Conservation (phyloP, 2,888 invertebrate species). For the Erebia aethiops region DNA sequence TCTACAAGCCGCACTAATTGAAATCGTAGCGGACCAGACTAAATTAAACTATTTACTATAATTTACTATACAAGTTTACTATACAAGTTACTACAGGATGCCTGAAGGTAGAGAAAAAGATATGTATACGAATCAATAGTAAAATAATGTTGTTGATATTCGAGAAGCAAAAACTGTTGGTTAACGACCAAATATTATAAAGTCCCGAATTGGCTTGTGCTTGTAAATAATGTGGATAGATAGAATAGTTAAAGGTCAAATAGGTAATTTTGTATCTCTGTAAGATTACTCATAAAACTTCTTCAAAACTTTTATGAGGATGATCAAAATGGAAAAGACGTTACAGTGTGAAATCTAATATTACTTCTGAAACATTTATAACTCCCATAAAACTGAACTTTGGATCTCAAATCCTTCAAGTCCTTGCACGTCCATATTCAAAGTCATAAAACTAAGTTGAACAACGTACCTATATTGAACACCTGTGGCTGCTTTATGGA, state of each 20-base stretch:
- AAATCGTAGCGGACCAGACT: conserved; percentile 10
- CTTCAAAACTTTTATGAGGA: too few relatives aligned
- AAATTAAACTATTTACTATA: neutral
- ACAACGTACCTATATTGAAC: conserved; percentile 20
- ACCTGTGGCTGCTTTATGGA: conserved; percentile 21
- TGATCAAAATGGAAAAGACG: neutral
- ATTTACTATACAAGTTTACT: too few relatives aligned
- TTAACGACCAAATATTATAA: too few relatives aligned
- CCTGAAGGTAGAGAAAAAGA: too few relatives aligned
- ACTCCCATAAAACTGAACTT: conserved; percentile 12
- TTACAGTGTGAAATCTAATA: neutral
- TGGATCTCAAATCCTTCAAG: conserved; percentile 24
- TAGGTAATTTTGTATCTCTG: too few relatives aligned
- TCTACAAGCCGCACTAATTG: conserved; percentile 18
- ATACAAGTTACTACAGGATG: too few relatives aligned
- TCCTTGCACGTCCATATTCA: conserved; percentile 24
- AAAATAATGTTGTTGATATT: too few relatives aligned
- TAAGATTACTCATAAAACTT: neutral
- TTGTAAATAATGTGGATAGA: too few relatives aligned
- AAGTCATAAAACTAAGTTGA: conserved; percentile 26
- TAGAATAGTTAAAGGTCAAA: too few relatives aligned
- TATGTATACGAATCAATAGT: too few relatives aligned
- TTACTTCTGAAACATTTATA: conserved; percentile 13
- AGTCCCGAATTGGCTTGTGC: too few relatives aligned
- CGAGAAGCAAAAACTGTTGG: too few relatives aligned